Evolutionary conservation across 2,113 vertebrate genomes (phyloP), one percentile per base, ranked within the genome.

Genomic region (Crotalus horridus): DNA sequence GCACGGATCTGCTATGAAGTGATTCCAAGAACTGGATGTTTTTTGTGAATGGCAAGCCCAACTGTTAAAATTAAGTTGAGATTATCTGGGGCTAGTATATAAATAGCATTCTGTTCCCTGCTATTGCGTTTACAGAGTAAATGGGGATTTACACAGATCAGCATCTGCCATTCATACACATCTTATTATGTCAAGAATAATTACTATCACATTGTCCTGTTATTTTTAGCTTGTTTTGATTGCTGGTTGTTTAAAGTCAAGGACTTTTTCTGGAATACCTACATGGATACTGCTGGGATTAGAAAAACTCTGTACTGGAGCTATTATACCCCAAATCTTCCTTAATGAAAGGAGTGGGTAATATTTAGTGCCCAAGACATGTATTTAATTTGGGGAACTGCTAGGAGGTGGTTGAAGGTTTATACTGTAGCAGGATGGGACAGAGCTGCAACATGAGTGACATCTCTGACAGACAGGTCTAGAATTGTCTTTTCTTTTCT

Each of bases 101-200:
- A 33, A 89, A 89, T 59, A 92, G 2, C 93, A 90, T 90, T 7
- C 29, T 21, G 4, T 55, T 87, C 92, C 59, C 89, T 29, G 55
- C 51, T 92, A 61, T 74, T 58, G 0, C 89, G 20, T 91, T 90
- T 93, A n/a, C 74, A 94, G 58, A 91, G 61, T 86, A 39, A 91
- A 74, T 90, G 24, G 55, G 43, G 91, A 91, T 39, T 69, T 94
- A 0, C 0, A 12, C 48, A 90, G 39, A 23, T 91, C 93, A 87
- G 69, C 3, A 0, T 56, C 64, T 88, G 55, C 81, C 91, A 90
- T 88, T 95, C 92, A n/a, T 91, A 95, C 59, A 54, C 88, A 85
- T 55, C 86, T 95, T 74, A 93, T 95, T 94, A 55, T 0, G 58
- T 90, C 24, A 91, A 58, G 58, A 92, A 85, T 93, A 95, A 93